Evolutionary conservation across 2,797 vertebrate species (phyloP).

Genomic region (Selene dorsalis): DNA sequence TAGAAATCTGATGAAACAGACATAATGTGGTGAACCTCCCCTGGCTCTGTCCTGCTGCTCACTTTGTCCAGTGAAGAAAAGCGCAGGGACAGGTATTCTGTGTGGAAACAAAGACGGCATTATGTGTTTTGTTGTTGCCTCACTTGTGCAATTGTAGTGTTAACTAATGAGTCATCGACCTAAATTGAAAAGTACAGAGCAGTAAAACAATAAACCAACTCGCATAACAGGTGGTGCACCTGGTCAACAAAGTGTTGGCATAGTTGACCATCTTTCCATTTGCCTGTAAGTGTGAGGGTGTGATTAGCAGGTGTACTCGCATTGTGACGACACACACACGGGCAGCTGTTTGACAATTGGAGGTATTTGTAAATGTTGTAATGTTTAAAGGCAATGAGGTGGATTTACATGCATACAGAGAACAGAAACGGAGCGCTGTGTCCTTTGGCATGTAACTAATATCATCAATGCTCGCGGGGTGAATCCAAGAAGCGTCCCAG

Average conservation of each 20-base stretch:
- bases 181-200: constrained; percentile 34
- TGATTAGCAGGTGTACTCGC: constrained; percentile 32
- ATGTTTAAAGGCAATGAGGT: constrained; percentile 39
- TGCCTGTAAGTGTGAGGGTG: neutral
- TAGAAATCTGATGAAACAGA: constrained; percentile 46
- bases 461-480: constrained; percentile 65
- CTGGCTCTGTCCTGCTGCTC: constrained; percentile 41
- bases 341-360: neutral
- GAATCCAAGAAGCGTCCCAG: constrained; percentile 61
- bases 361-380: constrained; percentile 51
- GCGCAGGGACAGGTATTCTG: constrained; percentile 63
- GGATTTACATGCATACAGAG: constrained; percentile 34
- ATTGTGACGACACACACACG: neutral
- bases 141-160: constrained; percentile 37
- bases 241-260: constrained; percentile 7
- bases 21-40: constrained; percentile 52
- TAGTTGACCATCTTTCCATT: neutral
- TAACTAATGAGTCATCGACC: constrained; percentile 57
- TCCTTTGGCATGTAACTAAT: constrained; percentile 73
- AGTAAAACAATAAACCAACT: constrained; percentile 36
- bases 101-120: constrained; percentile 56
- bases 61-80: constrained; percentile 63
- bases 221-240: neutral
- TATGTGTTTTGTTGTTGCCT: constrained; percentile 59
- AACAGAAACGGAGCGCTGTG: constrained; percentile 53